Percentiles rank a stretch among this genome's conserved stretches.
Evolutionary conservation across 2,113 vertebrate genomes (phyloP).

Genomic region (Zapus hudsonius): DNA sequence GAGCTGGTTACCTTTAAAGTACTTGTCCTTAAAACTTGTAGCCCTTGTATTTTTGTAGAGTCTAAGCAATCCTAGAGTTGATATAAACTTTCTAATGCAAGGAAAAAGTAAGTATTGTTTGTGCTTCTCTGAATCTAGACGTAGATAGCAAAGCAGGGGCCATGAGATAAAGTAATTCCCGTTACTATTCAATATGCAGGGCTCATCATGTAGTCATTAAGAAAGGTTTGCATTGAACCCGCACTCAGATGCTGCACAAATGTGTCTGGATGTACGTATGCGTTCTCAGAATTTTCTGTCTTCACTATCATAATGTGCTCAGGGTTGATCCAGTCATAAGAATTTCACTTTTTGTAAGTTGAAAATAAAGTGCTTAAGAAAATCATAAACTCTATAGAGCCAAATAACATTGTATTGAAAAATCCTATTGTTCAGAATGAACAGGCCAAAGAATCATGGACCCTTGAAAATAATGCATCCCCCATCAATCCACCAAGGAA

Average conservation of each 20-base stretch:
- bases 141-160: background rate
- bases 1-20: constrained; percentile 35
- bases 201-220: background rate
- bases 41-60: background rate
- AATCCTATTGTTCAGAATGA: background rate
- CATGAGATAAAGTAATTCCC: constrained; percentile 7
- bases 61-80: background rate
- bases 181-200: background rate
- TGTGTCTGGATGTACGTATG: background rate
- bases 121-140: background rate
- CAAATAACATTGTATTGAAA: constrained; percentile 9
- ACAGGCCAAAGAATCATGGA: background rate
- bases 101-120: background rate
- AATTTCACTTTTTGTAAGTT: background rate
- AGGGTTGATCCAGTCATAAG: background rate
- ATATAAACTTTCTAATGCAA: background rate
- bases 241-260: background rate
- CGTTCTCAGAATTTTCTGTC: background rate
- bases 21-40: background rate
- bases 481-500: background rate
- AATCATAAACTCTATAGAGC: background rate
- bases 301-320: background rate
- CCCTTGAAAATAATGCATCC: background rate
- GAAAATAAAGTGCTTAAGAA: background rate
- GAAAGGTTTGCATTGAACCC: background rate